Conservation (phyloP, 2,888 invertebrate genomes). For the Euproctis similis region DNA sequence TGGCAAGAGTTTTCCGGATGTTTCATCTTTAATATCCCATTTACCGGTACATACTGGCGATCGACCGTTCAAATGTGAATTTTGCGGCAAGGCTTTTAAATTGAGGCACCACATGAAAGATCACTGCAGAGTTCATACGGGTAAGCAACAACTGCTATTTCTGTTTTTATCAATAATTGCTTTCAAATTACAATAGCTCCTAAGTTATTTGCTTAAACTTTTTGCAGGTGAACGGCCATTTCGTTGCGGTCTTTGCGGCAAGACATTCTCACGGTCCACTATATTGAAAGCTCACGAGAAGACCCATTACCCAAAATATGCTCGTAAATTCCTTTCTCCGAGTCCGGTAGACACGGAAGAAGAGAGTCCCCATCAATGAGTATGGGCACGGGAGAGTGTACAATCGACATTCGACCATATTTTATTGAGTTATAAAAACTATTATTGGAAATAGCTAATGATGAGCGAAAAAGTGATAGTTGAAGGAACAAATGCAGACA, state of each 20-base stretch:
- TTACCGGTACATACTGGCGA: conserved; percentile 93
- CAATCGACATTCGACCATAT: conserved; percentile 40
- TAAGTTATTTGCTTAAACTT: not conserved
- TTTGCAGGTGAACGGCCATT: conserved; percentile 87
- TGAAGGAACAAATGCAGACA: conserved; percentile 68
- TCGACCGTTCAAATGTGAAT: conserved; percentile 94
- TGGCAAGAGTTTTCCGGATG: conserved; percentile 94
- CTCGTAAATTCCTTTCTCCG: conserved; percentile 91
- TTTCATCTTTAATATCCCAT: conserved; percentile 90
- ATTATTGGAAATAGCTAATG: conserved; percentile 54
- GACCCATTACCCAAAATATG: conserved; percentile 94
- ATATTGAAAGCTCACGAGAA: conserved; percentile 95
- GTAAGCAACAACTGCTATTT: conserved; percentile 47
- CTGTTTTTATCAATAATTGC: not conserved
- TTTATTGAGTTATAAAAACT: conserved; percentile 35
- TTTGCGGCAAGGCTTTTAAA: conserved; percentile 95
- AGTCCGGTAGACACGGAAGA: conserved; percentile 90
- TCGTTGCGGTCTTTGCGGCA: conserved; percentile 91
- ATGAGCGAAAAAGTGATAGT: conserved; percentile 48
- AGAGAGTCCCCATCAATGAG: conserved; percentile 84
- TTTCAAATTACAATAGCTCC: not conserved
- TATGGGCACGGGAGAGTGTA: conserved; percentile 32
- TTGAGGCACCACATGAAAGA: conserved; percentile 95
- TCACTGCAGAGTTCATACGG: conserved; percentile 94
- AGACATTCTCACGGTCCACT: conserved; percentile 92